Evolutionary conservation across 1,140 invertebrate species (phyloP), one percentile per base, ranked within the genome.

Genomic region (Chrysopa pallens): DNA sequence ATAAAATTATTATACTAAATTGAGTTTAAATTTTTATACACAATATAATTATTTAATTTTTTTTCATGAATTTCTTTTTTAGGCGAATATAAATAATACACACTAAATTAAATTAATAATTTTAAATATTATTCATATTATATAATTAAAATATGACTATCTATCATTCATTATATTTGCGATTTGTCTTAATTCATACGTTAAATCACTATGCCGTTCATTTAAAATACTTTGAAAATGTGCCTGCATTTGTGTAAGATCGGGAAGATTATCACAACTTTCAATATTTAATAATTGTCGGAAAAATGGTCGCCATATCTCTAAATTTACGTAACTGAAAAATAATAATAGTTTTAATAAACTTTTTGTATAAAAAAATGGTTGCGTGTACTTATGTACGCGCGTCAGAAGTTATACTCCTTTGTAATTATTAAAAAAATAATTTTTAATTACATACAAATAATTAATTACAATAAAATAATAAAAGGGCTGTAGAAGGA

Each of bases 241-340:
- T 11, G 40, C n/a, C 29, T 41, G 23, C 11, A 41, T 31, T n/a
- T 6, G 8, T 8, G 12, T 41, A 6, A 41, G 29, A 17, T 41
- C 14, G 8, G 40, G 40, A 9, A 41, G 29, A 4, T 29, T 33
- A 27, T 41, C 40, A 33, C 40, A 41, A 33, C 40, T 17, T 11
- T 29, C 29, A 31, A 41, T 41, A n/a, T 41, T 41, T 13, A 41
- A 17, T 13, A 41, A 9, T 27, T 41, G 40, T 8, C 29, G 13
- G 40, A 61, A 61, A 29, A 59, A 55, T 36, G 45, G 49, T 43
- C 50, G 58, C 59, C 59, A 61, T 40, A 59, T 45, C 36, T 61
- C 56, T n/a, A 47, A 23, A 13, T 52, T 46, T 29, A 46, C 42
- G 39, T 55, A 55, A 39, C 56, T 46, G 8, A 50, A 46, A 11